Percentiles rank a stretch among this genome's conserved stretches.
These are phyloP conservation scores for Octopus bimaculoides DNA, from an alignment of 1,140 invertebrate species.

Conservation along the genomic window DNA sequence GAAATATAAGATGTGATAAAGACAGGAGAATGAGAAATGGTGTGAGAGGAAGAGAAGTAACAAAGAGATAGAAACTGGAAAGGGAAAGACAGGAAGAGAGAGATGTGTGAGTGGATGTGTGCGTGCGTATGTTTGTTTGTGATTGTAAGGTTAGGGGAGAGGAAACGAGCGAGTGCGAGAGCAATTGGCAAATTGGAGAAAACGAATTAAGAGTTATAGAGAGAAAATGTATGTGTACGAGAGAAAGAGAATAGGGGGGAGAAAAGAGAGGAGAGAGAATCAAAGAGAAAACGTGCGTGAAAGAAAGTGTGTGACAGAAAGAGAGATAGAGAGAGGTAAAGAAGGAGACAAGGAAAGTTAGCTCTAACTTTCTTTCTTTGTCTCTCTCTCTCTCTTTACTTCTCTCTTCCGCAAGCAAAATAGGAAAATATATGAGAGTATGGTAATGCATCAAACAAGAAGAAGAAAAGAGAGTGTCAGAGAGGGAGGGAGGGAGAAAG, in stretches of 20 bases:
- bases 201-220: conserved; percentile 13
- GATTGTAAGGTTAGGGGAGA: too few relatives aligned
- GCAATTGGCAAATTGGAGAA: not conserved
- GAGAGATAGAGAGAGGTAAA: conserved; percentile 21
- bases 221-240: not conserved
- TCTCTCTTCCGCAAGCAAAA: too few relatives aligned
- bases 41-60: not conserved
- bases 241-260: not conserved
- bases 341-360: conserved; percentile 16
- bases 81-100: conserved; percentile 19
- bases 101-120: not conserved
- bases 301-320: not conserved
- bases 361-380: too few relatives aligned
- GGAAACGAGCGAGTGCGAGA: not conserved
- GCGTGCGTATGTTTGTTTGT: too few relatives aligned
- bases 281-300: not conserved
- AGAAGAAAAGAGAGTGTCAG: conserved; percentile 16
- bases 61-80: not conserved
- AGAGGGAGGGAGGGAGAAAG: conserved; percentile 15
- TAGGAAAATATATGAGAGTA: too few relatives aligned
- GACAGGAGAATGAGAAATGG: conserved; percentile 3
- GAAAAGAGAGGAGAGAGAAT: not conserved
- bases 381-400: too few relatives aligned
- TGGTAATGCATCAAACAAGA: not conserved
- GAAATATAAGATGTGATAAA: conserved; percentile 15